These are phyloP conservation scores for Trichopoda pennipes DNA, from an alignment of 2,888 invertebrate species.

Conservation along the genomic window DNA sequence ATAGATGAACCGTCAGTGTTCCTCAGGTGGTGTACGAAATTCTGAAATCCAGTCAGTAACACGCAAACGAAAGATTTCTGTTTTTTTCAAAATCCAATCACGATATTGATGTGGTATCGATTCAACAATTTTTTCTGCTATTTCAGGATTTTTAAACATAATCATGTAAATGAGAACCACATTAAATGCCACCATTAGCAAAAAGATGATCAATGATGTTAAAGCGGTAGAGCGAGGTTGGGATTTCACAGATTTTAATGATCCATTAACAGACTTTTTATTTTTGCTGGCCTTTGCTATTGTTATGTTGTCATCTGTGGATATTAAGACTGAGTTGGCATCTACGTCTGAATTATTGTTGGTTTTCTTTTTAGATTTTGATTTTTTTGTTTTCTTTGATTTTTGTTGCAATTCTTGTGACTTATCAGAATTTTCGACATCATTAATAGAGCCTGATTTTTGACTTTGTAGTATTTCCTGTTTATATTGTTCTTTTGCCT, in stretches of 20 bases:
- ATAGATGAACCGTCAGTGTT: constrained; percentile 79
- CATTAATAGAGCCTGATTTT: not conserved
- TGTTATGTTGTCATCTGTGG: constrained; percentile 58
- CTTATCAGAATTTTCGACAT: constrained; percentile 12
- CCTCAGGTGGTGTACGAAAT: constrained; percentile 78
- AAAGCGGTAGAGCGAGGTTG: constrained; percentile 72
- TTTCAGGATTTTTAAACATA: constrained; percentile 80
- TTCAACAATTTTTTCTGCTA: constrained; percentile 78
- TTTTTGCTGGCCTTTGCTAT: constrained; percentile 69
- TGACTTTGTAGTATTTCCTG: constrained; percentile 65
- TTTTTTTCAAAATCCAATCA: constrained; percentile 78
- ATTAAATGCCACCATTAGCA: constrained; percentile 77
- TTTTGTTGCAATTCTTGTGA: constrained; percentile 47
- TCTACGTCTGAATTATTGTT: constrained; percentile 67
- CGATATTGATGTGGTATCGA: constrained; percentile 79
- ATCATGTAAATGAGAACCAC: constrained; percentile 78
- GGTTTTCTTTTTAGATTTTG: constrained; percentile 69
- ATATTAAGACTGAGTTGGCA: constrained; percentile 36
- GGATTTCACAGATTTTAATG: constrained; percentile 40
- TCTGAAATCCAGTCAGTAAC: constrained; percentile 79
- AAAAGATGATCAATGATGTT: constrained; percentile 77
- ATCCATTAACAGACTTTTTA: constrained; percentile 67
- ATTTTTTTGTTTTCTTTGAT: constrained; percentile 61
- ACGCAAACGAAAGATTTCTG: constrained; percentile 78
- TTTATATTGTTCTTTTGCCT: constrained; percentile 72